Conservation (phyloP, 2,113 vertebrate genomes). For the Dipodomys merriami region DNA sequence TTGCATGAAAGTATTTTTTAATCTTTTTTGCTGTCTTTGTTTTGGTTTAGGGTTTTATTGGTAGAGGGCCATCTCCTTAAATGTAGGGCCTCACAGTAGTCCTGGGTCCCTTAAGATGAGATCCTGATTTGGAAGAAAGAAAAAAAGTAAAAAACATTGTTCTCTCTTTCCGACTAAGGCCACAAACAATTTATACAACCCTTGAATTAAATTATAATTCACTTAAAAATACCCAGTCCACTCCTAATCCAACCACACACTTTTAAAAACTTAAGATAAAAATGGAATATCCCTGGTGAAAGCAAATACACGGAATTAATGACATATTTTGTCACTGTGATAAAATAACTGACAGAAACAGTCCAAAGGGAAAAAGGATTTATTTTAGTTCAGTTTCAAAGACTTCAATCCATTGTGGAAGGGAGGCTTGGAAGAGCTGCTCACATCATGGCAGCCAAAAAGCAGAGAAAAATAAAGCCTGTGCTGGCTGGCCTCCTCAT, state of each 20-base stretch:
- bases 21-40: neutral
- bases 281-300: too few species aligned
- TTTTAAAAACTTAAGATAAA: neutral
- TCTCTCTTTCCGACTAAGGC: neutral
- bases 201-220: neutral
- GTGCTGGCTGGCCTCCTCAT: too few species aligned
- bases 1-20: neutral
- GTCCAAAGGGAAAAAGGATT: too few species aligned
- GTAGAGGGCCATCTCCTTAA: neutral
- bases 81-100: neutral
- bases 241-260: neutral
- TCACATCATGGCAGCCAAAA: too few species aligned
- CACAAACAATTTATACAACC: neutral
- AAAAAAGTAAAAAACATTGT: neutral
- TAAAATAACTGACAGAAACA: too few species aligned
- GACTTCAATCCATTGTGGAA: too few species aligned
- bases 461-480: too few species aligned
- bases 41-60: neutral
- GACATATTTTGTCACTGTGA: too few species aligned
- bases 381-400: too few species aligned
- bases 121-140: neutral
- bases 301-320: neutral
- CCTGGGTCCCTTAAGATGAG: neutral
- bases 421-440: too few species aligned
- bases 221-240: neutral